Evolutionary conservation across 2,113 vertebrate genomes (phyloP).

Genomic region (Mormyrus lacerda): DNA sequence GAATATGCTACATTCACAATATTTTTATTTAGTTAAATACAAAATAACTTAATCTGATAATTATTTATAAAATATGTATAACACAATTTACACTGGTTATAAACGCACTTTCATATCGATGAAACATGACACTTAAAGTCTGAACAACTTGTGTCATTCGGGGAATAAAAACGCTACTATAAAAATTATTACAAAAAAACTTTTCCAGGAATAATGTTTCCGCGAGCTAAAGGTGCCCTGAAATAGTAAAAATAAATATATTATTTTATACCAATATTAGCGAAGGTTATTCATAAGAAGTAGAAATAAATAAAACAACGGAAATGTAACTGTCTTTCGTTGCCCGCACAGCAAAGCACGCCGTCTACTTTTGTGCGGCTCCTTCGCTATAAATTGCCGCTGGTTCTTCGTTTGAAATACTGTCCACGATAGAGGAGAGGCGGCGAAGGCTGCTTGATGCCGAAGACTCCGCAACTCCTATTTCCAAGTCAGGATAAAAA

Average conservation of each 20-base stretch:
- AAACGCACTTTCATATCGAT: neutral
- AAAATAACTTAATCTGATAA: slow-evolving; percentile 55
- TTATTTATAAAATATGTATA: slow-evolving; percentile 55
- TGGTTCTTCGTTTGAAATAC: slow-evolving; percentile 79
- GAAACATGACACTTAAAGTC: neutral
- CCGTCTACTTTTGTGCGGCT: slow-evolving; percentile 42
- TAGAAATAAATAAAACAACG: slow-evolving; percentile 39
- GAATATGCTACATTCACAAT: neutral
- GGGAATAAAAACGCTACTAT: slow-evolving; percentile 3
- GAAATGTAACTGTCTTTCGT: slow-evolving; percentile 37
- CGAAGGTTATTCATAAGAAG: neutral
- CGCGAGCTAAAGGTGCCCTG: neutral
- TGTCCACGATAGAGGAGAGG: slow-evolving; percentile 94
- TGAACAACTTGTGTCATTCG: neutral
- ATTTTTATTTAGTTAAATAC: slow-evolving; percentile 36
- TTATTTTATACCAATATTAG: slow-evolving; percentile 1
- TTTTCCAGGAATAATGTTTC: neutral
- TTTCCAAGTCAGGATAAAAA: slow-evolving; percentile 38
- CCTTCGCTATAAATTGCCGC: slow-evolving; percentile 47
- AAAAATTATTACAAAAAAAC: neutral
- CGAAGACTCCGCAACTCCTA: slow-evolving; percentile 61
- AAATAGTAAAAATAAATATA: slow-evolving; percentile 2
- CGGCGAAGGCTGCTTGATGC: slow-evolving; percentile 85
- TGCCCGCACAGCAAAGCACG: slow-evolving; percentile 14
- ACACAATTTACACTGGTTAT: neutral